Base-by-base conservation (phyloP, 2,797 vertebrate genomes). In the Acridotheres tristis region DNA sequence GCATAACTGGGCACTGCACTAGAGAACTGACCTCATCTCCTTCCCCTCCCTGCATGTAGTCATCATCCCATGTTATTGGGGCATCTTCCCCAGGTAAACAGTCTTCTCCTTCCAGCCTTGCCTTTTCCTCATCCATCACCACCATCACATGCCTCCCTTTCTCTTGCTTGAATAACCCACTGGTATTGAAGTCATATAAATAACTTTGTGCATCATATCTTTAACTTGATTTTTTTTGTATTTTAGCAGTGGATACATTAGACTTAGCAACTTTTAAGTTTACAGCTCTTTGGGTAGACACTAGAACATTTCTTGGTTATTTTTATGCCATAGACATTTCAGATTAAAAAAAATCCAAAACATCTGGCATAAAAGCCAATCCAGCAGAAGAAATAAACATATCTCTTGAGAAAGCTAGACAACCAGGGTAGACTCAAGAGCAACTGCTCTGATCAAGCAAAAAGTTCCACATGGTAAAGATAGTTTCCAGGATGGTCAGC, bases 321-420 rank as follows among this genome's bases (percentile, higher is more conserved):
- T 95, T 97, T 94, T 90, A 94, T 75, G 50, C 71, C 84, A 93
- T 27, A 91, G 69, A 77, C 63, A 73, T 93, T 45, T 88, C 51
- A 78, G 38, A 23, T 5, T 11, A 34, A 82, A 87, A 83, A 80
- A 57, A 58, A 20, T 2, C 11, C 27, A 67, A 83, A 20, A 23
- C 9, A 90, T 63, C 61, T 89, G 82, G 72, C 42, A 90, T 75
- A 93, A 94, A 91, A 91, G 38, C 30, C 61, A 93, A 48, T 68
- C 50, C 71, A 91, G 63, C 73, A 92, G 74, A 91, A 94, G 76
- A 94, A 95, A 89, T 85, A 94, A 96, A 93, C 63, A 81, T 19
- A 73, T 88, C 83, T 86, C 73, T 88, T 68, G 34, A 93, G 62
- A 89, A 88, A 89, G 68, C 84, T 78, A 89, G 84, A 80, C 85